A percentile compares a stretch with the other conserved stretches of the same genome.
Conservation (phyloP, 2,888 invertebrate species). For the Orthosia cruda region DNA sequence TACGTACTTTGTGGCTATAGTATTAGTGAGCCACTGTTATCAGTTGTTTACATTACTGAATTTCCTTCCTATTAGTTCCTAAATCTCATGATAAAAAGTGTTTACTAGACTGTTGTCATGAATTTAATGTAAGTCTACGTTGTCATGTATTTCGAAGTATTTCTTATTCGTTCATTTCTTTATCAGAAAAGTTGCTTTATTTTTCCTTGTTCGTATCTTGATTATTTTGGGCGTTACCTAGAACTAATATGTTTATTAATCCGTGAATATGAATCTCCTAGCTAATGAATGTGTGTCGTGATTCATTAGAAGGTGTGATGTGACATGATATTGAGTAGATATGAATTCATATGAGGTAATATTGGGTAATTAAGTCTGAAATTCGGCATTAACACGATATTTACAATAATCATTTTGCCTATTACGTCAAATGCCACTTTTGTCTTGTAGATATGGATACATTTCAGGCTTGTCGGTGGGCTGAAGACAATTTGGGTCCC, state of each 20-base stretch:
- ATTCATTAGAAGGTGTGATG: slow-evolving; percentile 22
- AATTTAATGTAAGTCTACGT: no score
- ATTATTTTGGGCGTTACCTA: slow-evolving; percentile 18
- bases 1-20: neutral
- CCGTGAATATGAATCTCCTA: slow-evolving; percentile 7
- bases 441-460: no score
- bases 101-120: slow-evolving; percentile 8
- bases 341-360: slow-evolving; percentile 22
- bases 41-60: neutral
- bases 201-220: slow-evolving; percentile 40
- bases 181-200: slow-evolving; percentile 9
- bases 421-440: neutral
- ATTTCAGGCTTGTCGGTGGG: no score
- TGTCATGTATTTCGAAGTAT: slow-evolving; percentile 23
- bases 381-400: slow-evolving; percentile 11
- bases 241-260: slow-evolving; percentile 12
- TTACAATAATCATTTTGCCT: slow-evolving; percentile 2
- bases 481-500: no score
- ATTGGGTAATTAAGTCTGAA: slow-evolving; percentile 29
- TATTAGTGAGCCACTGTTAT: neutral
- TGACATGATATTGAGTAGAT: neutral
- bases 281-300: neutral
- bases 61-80: slow-evolving; percentile 21
- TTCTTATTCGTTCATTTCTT: slow-evolving; percentile 15
- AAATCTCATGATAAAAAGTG: slow-evolving; percentile 15